Percentiles rank a stretch among this genome's conserved stretches.
These are phyloP conservation scores for Psittacula derbiana DNA, from an alignment of 2,797 vertebrate species.

Conservation along the genomic window DNA sequence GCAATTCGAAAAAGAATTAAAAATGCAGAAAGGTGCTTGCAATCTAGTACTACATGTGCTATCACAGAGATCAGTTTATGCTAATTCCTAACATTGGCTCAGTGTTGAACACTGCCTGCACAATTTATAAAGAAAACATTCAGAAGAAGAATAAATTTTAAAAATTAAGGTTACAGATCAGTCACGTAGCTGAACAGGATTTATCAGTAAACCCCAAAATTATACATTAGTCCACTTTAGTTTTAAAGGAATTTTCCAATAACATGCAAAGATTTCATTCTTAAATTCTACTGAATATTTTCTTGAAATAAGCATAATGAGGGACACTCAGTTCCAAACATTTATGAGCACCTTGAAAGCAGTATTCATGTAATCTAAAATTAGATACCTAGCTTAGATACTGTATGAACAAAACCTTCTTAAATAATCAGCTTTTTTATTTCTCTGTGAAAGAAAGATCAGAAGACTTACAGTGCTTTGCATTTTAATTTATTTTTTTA, in stretches of 20 bases:
- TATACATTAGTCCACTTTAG: accelerated
- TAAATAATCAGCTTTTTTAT: not conserved
- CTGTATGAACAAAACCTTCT: not conserved
- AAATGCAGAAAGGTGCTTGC: not conserved
- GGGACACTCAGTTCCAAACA: not conserved
- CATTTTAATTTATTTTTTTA: not conserved
- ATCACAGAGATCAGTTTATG: not conserved
- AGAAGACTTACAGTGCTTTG: not conserved
- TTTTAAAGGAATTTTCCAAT: not conserved
- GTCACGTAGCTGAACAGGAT: not conserved
- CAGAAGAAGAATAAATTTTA: not conserved
- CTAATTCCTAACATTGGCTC: not conserved
- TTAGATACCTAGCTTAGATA: not conserved
- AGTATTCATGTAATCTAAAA: not conserved
- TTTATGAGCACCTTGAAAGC: not conserved
- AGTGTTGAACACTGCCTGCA: not conserved
- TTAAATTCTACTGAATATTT: not conserved
- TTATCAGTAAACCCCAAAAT: not conserved
- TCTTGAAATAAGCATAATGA: not conserved
- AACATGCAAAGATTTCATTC: not conserved
- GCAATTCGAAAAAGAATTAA: not conserved
- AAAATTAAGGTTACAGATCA: not conserved
- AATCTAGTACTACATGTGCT: not conserved
- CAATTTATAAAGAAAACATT: not conserved
- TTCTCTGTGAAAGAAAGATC: not conserved